A percentile compares a stretch with the other conserved stretches of the same genome.
Conservation (phyloP, 2,888 invertebrate species). For the Chymomyza amoena region DNA sequence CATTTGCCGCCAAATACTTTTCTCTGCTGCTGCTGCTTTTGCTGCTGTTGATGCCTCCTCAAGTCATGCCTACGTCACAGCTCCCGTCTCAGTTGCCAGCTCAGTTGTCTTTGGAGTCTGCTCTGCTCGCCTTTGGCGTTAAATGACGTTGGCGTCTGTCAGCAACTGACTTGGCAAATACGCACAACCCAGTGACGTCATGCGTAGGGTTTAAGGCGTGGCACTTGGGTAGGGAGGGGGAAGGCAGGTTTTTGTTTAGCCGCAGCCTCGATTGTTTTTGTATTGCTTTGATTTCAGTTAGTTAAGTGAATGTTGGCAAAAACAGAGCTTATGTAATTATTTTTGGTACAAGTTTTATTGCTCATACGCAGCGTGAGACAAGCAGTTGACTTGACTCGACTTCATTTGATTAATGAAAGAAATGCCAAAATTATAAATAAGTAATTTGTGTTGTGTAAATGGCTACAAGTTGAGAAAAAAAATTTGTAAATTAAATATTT, state of each 20-base stretch:
- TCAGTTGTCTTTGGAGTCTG: not conserved
- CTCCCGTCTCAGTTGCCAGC: not conserved
- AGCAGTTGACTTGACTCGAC: too few species aligned
- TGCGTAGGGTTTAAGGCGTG: too few species aligned
- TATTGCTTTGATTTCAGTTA: not conserved
- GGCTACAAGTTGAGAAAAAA: too few species aligned
- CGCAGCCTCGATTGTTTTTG: not conserved
- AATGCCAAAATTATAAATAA: too few species aligned
- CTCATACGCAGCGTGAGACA: not conserved
- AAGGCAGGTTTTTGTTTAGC: too few species aligned
- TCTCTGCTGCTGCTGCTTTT: not conserved
- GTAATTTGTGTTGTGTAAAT: too few species aligned
- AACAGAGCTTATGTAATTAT: not conserved
- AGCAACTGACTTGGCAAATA: conserved; percentile 9
- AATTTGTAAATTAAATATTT: too few species aligned
- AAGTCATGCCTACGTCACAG: not conserved
- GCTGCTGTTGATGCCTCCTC: not conserved
- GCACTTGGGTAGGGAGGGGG: too few species aligned
- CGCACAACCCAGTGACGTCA: not conserved
- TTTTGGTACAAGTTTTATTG: not conserved
- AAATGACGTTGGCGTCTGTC: conserved; percentile 31
- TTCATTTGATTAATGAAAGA: too few species aligned
- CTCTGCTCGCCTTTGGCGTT: not conserved
- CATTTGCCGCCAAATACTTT: conserved; percentile 35
- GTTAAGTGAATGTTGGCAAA: not conserved